Evolutionary conservation across 2,113 vertebrate genomes (phyloP), one percentile per base, ranked within the genome.

Genomic region (Oplegnathus fasciatus): DNA sequence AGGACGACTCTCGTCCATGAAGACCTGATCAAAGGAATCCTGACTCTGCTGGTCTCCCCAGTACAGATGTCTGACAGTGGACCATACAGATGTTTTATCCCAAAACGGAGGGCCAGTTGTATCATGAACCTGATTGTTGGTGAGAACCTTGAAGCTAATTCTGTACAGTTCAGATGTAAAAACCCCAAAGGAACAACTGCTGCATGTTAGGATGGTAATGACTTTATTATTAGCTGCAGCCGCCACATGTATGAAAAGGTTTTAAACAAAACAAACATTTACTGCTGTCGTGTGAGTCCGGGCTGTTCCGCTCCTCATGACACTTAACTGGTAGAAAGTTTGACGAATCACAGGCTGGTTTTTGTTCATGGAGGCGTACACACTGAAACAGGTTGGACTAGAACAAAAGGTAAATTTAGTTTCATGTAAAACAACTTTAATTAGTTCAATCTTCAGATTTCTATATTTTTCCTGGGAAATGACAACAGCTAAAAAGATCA

Each of bases 401-500:
- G 1, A 54, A 83, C 34, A 78, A 15, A 57, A 15, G n/a, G 60
- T 1, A 34, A 8, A 48, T 32, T 22, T 9, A 0, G 65, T 77
- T 87, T 90, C 24, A 75, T 91, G 86, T 76, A 92, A 93, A 92
- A 90, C 81, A 86, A 79, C 17, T 94, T 94, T 94, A 93, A 90
- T 0, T 57, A 90, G 86, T 78, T 74, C 48, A 89, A 68, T 83
- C 77, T 74, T 69, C 65, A 81, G 73, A 86, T 79, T 87, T 76
- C 85, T 91, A 6, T 2, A 28, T 58, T 28, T 15, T 17, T 58
- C 55, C n/a, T 58, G 55, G n/a, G 6, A 28, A 58, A 58, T 58
- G 14, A 58, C 44, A 14, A 42, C 40, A 46, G n/a, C n/a, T n/a
- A 44, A 44, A 44, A 40, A 40, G 1, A 40, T 40, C 37, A 40